These are phyloP conservation scores for Tetramorium bicarinatum DNA, from an alignment of 2,888 invertebrate species.

Conservation along the genomic window DNA sequence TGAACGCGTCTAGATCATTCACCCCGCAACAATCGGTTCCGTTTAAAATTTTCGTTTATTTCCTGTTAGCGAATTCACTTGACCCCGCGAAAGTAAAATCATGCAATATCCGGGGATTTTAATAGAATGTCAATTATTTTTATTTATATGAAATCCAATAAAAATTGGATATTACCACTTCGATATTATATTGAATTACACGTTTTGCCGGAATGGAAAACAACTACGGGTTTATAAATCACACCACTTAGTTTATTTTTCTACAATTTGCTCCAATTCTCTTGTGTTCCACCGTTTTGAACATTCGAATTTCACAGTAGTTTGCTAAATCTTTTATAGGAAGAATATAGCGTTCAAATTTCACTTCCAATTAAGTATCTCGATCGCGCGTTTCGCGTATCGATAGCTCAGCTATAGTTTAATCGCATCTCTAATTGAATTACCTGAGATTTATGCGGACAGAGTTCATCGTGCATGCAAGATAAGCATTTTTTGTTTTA, in stretches of 20 bases:
- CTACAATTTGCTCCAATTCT: conserved; percentile 33
- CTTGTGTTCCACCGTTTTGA: conserved; percentile 3
- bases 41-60: background rate
- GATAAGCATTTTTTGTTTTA: background rate
- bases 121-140: conserved; percentile 14
- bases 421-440: conserved; percentile 53
- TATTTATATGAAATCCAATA: background rate
- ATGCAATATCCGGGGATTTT: background rate
- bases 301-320: conserved; percentile 22
- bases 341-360: conserved; percentile 40
- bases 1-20: conserved; percentile 22
- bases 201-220: conserved; percentile 15
- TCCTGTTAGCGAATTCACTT: background rate
- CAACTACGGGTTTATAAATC: conserved; percentile 30
- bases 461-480: conserved; percentile 22
- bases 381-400: conserved; percentile 31
- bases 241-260: conserved; percentile 39
- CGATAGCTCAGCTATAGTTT: conserved; percentile 30
- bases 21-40: background rate
- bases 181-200: conserved; percentile 11
- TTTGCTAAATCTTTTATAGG: conserved; percentile 42
- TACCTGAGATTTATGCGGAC: conserved; percentile 25
- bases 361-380: conserved; percentile 52
- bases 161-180: conserved; percentile 9
- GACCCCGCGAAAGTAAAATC: background rate